These are phyloP conservation scores for Plutomurus gul DNA, from an alignment of 1,140 invertebrate species.

Conservation along the genomic window DNA sequence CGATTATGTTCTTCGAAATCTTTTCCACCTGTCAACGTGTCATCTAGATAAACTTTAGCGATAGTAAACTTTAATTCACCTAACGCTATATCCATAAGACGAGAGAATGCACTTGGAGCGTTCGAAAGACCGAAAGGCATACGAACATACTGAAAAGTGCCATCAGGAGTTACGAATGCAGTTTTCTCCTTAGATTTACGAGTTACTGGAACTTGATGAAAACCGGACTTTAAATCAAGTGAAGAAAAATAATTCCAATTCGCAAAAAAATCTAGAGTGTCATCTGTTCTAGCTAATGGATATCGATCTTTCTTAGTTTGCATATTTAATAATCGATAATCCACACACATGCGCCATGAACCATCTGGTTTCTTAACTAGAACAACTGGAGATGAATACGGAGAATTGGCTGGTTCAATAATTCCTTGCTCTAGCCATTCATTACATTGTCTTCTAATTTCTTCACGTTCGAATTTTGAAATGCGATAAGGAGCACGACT, in stretches of 20 bases:
- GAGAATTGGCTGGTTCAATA: not conserved
- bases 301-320: not conserved
- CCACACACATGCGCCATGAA: not conserved
- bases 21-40: not conserved
- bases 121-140: slow-evolving; percentile 60
- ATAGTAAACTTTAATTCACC: not conserved
- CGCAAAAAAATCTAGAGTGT: not conserved
- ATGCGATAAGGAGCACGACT: not conserved
- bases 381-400: not conserved
- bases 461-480: not conserved
- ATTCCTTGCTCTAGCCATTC: not conserved
- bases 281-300: not conserved
- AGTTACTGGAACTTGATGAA: not conserved
- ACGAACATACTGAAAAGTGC: slow-evolving; percentile 57
- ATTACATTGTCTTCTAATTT: not conserved
- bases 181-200: not conserved
- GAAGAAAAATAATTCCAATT: not conserved
- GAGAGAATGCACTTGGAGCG: slow-evolving; percentile 53
- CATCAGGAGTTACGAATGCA: slow-evolving; percentile 37
- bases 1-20: not conserved
- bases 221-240: not conserved
- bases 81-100: not conserved
- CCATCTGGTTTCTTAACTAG: not conserved
- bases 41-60: not conserved
- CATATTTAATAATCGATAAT: not conserved